A percentile compares a stretch with the other conserved stretches of the same genome.
phyloP scores from a whole-genome alignment of 2,797 vertebrate species.

The Scarus forsteni region DNA sequence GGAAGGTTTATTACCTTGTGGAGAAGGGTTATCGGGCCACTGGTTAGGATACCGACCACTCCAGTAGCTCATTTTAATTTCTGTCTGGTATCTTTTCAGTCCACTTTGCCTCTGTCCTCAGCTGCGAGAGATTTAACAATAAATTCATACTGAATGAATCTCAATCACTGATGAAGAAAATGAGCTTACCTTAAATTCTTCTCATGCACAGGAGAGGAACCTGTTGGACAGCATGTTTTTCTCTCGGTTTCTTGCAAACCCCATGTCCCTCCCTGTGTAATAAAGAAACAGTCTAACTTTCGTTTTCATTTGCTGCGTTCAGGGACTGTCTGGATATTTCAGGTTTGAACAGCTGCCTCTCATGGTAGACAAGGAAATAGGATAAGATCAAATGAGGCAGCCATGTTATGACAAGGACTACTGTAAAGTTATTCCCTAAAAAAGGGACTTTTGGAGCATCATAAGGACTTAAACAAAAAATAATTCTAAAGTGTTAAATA shows the following conservation, averaged over 20 bases:
- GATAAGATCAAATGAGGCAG: neutral
- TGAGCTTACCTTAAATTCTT: neutral
- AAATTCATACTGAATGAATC: neutral
- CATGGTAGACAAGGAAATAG: neutral
- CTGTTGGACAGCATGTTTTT: neutral
- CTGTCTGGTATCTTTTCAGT: neutral
- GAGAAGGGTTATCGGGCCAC: accelerated
- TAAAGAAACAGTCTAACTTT: too few relatives aligned
- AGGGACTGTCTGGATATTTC: conserved; percentile 9
- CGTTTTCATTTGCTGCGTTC: conserved; percentile 9
- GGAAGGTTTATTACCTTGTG: neutral
- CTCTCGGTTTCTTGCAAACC: too few relatives aligned
- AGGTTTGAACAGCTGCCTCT: neutral
- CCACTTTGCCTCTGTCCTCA: neutral
- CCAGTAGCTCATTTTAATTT: neutral
- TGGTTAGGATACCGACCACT: accelerated
- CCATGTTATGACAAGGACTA: neutral
- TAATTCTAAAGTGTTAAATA: too few relatives aligned
- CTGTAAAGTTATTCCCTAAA: neutral
- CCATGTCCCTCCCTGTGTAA: too few relatives aligned
- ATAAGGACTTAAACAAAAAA: too few relatives aligned
- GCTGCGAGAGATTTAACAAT: too few relatives aligned
- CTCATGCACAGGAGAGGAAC: neutral
- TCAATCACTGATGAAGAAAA: neutral
- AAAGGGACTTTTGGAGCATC: too few relatives aligned